Evolutionary conservation across 2,888 invertebrate species (phyloP).

Genomic region (Acanthosepion esculentum): DNA sequence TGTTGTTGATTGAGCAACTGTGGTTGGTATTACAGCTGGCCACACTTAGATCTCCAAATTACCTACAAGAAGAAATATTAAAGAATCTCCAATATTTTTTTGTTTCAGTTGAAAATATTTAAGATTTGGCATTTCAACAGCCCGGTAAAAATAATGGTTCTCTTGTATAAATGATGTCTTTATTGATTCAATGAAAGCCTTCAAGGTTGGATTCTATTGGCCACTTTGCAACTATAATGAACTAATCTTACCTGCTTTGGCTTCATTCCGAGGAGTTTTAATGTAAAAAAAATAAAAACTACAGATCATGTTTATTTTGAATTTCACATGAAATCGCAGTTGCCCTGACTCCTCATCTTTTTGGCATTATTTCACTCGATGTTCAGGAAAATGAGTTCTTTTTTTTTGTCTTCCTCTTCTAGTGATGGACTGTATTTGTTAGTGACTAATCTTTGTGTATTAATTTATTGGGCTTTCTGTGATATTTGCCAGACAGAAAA

Average conservation of each 20-base stretch:
- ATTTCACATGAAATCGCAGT: background rate
- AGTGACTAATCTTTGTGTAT: too few relatives aligned
- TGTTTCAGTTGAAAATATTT: background rate
- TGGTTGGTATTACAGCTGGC: background rate
- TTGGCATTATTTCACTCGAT: background rate
- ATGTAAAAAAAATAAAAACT: background rate
- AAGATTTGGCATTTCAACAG: background rate
- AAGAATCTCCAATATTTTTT: background rate
- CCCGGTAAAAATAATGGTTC: background rate
- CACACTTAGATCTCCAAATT: background rate
- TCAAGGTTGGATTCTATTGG: background rate
- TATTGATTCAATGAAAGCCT: background rate
- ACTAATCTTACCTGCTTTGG: background rate
- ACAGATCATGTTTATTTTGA: background rate
- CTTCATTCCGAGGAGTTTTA: background rate
- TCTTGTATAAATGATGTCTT: background rate
- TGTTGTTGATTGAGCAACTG: background rate
- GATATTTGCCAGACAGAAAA: too few relatives aligned
- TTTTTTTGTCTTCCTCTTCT: too few relatives aligned
- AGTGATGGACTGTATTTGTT: too few relatives aligned
- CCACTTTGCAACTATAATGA: background rate
- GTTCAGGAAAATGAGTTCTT: too few relatives aligned
- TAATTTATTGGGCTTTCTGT: too few relatives aligned
- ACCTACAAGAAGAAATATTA: background rate
- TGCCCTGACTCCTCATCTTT: too few relatives aligned